Evolutionary conservation across 2,797 vertebrate genomes (phyloP), one percentile per base, ranked within the genome.

Genomic region (Falco naumanni): DNA sequence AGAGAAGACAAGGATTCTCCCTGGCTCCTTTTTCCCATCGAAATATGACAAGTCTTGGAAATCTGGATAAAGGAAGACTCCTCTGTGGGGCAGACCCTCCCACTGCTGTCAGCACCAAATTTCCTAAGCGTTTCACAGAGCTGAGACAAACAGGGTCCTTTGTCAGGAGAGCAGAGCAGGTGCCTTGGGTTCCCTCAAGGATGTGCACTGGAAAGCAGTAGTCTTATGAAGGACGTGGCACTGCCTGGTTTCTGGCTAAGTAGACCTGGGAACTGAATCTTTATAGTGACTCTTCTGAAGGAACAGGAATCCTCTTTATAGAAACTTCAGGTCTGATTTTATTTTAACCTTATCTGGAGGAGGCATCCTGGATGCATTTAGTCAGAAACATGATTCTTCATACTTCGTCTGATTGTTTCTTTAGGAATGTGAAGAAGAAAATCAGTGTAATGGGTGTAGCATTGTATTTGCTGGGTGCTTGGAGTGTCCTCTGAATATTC

Each of bases 221-320:
- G 31, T 37, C 20, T 39, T 60, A 47, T 48, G 47, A 15, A 28
- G 24, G 31, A 60, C 16, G 22, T 1, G 0, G 7, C 1, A 0
- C 39, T 53, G n/a, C 34, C 22, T 70, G 9, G 4, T 77, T 77
- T 65, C 70, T 61, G 39, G 43, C 9, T 59, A 51, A 57, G 7
- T 22, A 64, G 19, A 37, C 4, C 11, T 48, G 51, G 18, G 70
- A 60, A 43, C 26, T 12, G 22, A 48, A 14, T 60, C 47, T 89
- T 68, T 72, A 37, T 29, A 50, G 41, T 45, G 34, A 39, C 34
- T 61, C 34, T 54, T 77, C 28, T 39, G 59, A 72, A 70, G 53
- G 18, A 9, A 39, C 11, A 45, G 37, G 25, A 77, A 66, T 65
- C 24, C 25, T 71, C 15, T 66, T 15, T 66, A 7, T 11, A 33